These are phyloP conservation scores for Schizopygopsis malacanthus DNA, from an alignment of 2,797 vertebrate species.

Conservation along the genomic window DNA sequence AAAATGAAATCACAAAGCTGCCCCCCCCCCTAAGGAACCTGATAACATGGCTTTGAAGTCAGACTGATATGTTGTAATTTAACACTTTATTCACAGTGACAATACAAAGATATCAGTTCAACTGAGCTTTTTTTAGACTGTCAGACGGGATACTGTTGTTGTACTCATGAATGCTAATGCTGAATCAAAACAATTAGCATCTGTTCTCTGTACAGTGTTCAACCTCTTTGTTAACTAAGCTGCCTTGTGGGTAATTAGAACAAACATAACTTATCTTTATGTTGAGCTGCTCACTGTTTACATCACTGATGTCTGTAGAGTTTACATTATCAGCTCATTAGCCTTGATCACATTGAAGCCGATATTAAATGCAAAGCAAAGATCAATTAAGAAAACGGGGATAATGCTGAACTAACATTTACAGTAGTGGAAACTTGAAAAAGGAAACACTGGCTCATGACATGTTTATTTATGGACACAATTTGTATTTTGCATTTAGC, in stretches of 20 bases:
- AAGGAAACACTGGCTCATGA: neutral
- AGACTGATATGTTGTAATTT: constrained; percentile 52
- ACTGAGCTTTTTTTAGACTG: constrained; percentile 31
- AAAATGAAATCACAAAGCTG: constrained; percentile 37
- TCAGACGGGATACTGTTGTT: constrained; percentile 29
- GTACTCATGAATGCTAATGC: constrained; percentile 21
- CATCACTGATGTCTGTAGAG: constrained; percentile 1
- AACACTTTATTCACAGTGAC: constrained; percentile 53
- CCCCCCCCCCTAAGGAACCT: constrained; percentile 14
- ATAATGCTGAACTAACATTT: constrained; percentile 12
- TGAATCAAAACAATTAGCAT: constrained; percentile 43
- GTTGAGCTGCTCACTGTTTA: constrained; percentile 6
- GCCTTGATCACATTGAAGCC: constrained; percentile 13
- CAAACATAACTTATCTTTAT: constrained; percentile 30
- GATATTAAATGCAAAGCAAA: constrained; percentile 13
- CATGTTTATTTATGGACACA: neutral
- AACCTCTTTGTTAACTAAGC: constrained; percentile 29
- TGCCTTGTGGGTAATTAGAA: constrained; percentile 37
- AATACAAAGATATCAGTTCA: constrained; percentile 47
- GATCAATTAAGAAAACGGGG: constrained; percentile 1
- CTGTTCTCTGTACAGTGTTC: constrained; percentile 34
- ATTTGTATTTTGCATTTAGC: neutral
- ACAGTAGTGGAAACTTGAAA: neutral
- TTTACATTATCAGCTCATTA: constrained; percentile 46
- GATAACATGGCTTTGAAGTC: constrained; percentile 59